A percentile compares a stretch with the other conserved stretches of the same genome.
Evolutionary conservation across 1,140 invertebrate species (phyloP).

Genomic region (Ceratina calcarata): DNA sequence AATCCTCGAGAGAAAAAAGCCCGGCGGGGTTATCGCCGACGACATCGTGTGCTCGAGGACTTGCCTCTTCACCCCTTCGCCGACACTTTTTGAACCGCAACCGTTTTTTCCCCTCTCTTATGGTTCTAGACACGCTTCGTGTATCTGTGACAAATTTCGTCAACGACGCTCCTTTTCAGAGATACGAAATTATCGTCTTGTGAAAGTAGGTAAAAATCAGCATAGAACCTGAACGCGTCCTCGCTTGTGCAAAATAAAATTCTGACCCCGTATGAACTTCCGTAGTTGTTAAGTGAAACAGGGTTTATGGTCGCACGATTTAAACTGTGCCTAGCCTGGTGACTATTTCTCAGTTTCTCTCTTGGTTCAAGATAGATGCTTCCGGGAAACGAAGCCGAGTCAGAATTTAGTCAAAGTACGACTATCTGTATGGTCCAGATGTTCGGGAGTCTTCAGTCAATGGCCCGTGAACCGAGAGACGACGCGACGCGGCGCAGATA

Average conservation of each 20-base stretch:
- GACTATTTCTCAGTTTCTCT: too few species aligned
- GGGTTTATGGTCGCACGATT: too few species aligned
- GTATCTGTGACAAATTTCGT: background rate
- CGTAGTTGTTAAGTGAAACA: too few species aligned
- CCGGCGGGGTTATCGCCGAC: conserved; percentile 33
- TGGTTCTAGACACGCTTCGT: background rate
- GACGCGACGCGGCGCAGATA: conserved; percentile 46
- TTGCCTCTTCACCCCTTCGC: background rate
- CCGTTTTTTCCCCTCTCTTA: background rate
- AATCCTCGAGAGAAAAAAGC: conserved; percentile 21
- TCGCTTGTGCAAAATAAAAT: too few species aligned
- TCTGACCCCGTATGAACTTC: too few species aligned
- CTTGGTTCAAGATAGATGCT: conserved; percentile 66
- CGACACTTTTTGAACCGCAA: background rate
- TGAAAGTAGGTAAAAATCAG: too few species aligned
- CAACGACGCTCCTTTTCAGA: background rate
- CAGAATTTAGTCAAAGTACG: conserved; percentile 59
- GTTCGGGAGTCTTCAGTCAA: conserved; percentile 64
- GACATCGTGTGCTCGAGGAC: conserved; percentile 32
- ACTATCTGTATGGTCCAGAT: conserved; percentile 71
- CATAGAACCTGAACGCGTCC: too few species aligned
- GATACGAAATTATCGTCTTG: background rate
- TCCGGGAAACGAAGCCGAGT: conserved; percentile 66
- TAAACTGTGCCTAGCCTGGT: too few species aligned
- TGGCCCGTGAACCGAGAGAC: conserved; percentile 67